Conservation (phyloP, 2,888 invertebrate species). For the Pelosia muscerda region DNA sequence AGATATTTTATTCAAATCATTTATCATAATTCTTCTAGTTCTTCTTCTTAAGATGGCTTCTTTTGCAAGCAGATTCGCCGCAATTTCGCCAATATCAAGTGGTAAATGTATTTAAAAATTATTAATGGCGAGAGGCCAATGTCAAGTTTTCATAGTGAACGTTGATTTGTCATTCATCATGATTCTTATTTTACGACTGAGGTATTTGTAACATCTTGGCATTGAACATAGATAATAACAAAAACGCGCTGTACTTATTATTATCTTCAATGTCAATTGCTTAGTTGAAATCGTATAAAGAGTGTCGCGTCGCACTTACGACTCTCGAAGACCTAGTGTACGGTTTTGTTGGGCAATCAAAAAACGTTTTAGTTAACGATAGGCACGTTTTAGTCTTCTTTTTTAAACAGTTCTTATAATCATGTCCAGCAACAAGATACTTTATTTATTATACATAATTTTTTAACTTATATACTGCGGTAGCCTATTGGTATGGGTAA, state of each 20-base stretch:
- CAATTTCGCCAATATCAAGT: too few relatives aligned
- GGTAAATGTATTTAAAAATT: too few relatives aligned
- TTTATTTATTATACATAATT: background rate
- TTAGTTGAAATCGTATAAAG: constrained; percentile 9
- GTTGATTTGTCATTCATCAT: too few relatives aligned
- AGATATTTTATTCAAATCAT: too few relatives aligned
- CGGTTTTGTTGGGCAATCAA: constrained; percentile 11
- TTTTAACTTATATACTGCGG: too few relatives aligned
- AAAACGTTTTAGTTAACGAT: constrained; percentile 14
- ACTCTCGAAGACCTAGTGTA: background rate
- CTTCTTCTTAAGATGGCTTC: too few relatives aligned
- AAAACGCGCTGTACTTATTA: constrained; percentile 1
- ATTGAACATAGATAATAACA: constrained; percentile 6
- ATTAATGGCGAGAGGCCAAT: too few relatives aligned
- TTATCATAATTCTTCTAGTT: too few relatives aligned
- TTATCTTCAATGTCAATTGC: constrained; percentile 20
- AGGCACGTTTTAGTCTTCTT: constrained; percentile 15
- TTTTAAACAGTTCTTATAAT: constrained; percentile 1
- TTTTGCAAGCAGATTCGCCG: too few relatives aligned
- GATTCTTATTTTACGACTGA: background rate
- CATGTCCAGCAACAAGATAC: background rate
- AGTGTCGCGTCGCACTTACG: constrained; percentile 9
- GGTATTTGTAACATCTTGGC: background rate
- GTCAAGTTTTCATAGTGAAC: too few relatives aligned
- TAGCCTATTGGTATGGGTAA: too few relatives aligned